Conservation (phyloP, 2,888 invertebrate species). For the Drosophila recens region DNA sequence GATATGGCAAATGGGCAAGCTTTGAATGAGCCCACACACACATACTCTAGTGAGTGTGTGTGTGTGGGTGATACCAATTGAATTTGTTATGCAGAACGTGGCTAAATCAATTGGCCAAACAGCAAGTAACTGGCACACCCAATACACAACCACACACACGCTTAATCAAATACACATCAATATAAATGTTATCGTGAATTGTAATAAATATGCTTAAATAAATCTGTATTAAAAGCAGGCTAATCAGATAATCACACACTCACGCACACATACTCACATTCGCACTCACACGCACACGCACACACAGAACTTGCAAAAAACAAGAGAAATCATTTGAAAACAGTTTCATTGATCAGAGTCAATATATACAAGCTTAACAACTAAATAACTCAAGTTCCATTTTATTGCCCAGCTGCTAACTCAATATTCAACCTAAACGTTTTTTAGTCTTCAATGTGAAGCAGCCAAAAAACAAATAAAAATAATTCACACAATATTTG, state of each 20-base stretch:
- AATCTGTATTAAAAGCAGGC: slow-evolving; percentile 16
- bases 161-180: slow-evolving; percentile 1
- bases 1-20: slow-evolving; percentile 49
- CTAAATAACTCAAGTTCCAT: slow-evolving; percentile 29
- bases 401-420: slow-evolving; percentile 42
- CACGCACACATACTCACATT: slow-evolving; percentile 1
- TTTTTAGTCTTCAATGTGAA: slow-evolving; percentile 21
- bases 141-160: slow-evolving; percentile 11
- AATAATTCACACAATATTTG: slow-evolving; percentile 22
- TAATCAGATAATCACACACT: slow-evolving; percentile 14
- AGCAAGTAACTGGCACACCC: slow-evolving; percentile 32
- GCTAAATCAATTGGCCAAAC: slow-evolving; percentile 30
- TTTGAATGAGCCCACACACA: slow-evolving; percentile 29
- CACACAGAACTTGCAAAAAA: slow-evolving; percentile 2
- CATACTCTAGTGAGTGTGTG: neutral
- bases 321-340: neutral
- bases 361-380: slow-evolving; percentile 36
- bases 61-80: slow-evolving; percentile 21
- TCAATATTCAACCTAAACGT: slow-evolving; percentile 19
- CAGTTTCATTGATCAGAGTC: slow-evolving; percentile 8
- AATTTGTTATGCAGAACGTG: slow-evolving; percentile 42
- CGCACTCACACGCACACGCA: neutral
- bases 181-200: slow-evolving; percentile 19
- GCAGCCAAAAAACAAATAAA: neutral
- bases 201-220: slow-evolving; percentile 18